Evolutionary conservation across 2,888 invertebrate genomes (phyloP), one percentile per base, ranked within the genome.

Genomic region (Eupithecia pulchellata): DNA sequence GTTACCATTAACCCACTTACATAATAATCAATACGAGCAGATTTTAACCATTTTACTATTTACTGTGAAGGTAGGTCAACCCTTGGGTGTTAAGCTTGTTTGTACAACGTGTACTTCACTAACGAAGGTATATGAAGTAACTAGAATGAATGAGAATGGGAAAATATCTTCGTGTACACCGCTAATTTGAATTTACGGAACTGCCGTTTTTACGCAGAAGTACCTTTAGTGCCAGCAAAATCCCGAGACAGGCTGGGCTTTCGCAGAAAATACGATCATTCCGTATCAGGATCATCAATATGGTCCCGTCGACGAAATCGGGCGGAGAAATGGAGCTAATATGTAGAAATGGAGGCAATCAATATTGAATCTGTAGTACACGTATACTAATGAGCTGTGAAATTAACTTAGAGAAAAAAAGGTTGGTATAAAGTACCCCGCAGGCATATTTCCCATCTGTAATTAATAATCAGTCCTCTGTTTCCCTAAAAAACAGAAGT

Each of bases 211-310:
- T 61, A 36, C 52, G 5, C 29, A 61, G 60, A 34, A 34, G 34
- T 13, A 34, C 42, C 42, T 17, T 39, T 13, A 34, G 39, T 67
- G 32, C 17, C 20, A 20, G 52, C 13, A 30, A 36, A 42, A 73
- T 67, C 61, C 32, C 64, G 47, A 62, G 36, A 47, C 47, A 66
- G 64, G 60, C 36, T 60, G 30, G 52, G 60, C 39, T 52, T 68
- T 64, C 13, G 64, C 61, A 71, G 74, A 72, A 69, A 74, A 69
- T 68, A 74, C 69, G 66, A 66, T 66, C 71, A 63, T 62, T 68
- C 68, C 25, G 34, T 65, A 58, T 63, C 68, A 9, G 58, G 17
- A n/a, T n/a, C 58, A 60, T 60, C 58, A 60, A 60, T 60, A 60
- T 60, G 58, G n/a, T 14, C 30, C 30, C 32, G 58, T 9, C n/a